Conservation (phyloP, 2,888 invertebrate genomes). For the Halocaridina rubra region DNA sequence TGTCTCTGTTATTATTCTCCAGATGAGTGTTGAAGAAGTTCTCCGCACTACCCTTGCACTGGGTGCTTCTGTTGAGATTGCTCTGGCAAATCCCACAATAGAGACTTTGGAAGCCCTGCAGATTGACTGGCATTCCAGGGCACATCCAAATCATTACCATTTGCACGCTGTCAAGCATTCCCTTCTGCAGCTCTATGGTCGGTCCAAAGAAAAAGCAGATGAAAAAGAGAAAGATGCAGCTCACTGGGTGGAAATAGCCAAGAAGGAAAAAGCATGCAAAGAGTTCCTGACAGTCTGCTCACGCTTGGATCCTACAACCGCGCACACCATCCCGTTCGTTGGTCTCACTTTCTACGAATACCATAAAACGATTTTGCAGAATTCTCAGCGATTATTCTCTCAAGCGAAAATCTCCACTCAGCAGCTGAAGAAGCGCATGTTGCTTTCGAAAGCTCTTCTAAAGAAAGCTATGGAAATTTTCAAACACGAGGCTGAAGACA, state of each 20-base stretch:
- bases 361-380: slow-evolving; percentile 60
- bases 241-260: slow-evolving; percentile 57
- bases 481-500: slow-evolving; percentile 49
- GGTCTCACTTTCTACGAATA: slow-evolving; percentile 62
- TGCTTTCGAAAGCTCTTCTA: slow-evolving; percentile 54
- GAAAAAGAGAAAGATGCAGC: slow-evolving; percentile 27
- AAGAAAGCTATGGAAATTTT: slow-evolving; percentile 61
- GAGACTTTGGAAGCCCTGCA: slow-evolving; percentile 51
- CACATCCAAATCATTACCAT: slow-evolving; percentile 86
- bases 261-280: slow-evolving; percentile 61
- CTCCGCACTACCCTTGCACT: slow-evolving; percentile 45
- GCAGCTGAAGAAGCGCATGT: slow-evolving; percentile 62
- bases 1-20: neutral
- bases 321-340: slow-evolving; percentile 56
- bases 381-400: slow-evolving; percentile 47
- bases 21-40: slow-evolving; percentile 50
- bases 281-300: slow-evolving; percentile 62
- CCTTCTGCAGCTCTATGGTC: slow-evolving; percentile 82
- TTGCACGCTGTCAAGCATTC: slow-evolving; percentile 85
- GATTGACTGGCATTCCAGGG: slow-evolving; percentile 41
- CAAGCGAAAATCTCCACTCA: slow-evolving; percentile 33
- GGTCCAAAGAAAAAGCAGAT: slow-evolving; percentile 66
- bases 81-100: slow-evolving; percentile 43
- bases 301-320: slow-evolving; percentile 54
- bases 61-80: slow-evolving; percentile 48